Base-by-base conservation (phyloP, 30 jellyfish, hydroid and myxozoan species). In the Turritopsis rubra region DNA sequence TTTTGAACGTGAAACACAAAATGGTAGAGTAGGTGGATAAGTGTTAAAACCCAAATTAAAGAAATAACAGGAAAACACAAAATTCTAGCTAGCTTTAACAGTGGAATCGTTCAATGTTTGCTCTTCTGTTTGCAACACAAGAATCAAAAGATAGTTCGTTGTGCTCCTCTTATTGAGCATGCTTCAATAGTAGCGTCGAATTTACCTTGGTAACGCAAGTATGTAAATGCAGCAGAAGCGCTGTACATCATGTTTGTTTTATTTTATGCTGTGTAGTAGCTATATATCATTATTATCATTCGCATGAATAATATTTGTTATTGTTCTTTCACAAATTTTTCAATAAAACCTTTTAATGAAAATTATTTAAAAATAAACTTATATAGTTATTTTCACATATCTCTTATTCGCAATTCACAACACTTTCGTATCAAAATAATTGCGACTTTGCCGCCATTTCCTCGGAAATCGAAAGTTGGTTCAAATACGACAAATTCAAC, bases 151-250 rank as follows among this genome's bases (percentile, higher is more conserved):
- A 41, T 3, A 3, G 9, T 41, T 41, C 60, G 60, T 0, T n/a
- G 77, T 68, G 8, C 19, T 68, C 23, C 77, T 68, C 77, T 68
- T 68, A 19, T 68, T 68, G 31, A n/a, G 77, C 19, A 68, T 68
- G 30, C 77, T n/a, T 41, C 9, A 68, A 68, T 1, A 27, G 30
- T 19, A 68, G 77, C 77, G 77, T 68, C 77, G 9, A 23, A 68
- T 41, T 13, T 41, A 68, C 77, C 77, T 68, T 68, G 21, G 77
- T 22, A 68, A 68, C 77, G 77, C 9, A 68, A 19, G 77, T 19
- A 68, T 68, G 77, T 68, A 7, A 41, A 41, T 41, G 60, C 60
- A 41, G 60, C 60, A 41, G 60, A 41, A 13, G 60, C 60, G 60
- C 60, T 41, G 13, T 41, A 41, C 13, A 13, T 41, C 13, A 13